These are phyloP conservation scores for Amiota minor DNA, from an alignment of 2,888 invertebrate genomes.

Conservation along the genomic window DNA sequence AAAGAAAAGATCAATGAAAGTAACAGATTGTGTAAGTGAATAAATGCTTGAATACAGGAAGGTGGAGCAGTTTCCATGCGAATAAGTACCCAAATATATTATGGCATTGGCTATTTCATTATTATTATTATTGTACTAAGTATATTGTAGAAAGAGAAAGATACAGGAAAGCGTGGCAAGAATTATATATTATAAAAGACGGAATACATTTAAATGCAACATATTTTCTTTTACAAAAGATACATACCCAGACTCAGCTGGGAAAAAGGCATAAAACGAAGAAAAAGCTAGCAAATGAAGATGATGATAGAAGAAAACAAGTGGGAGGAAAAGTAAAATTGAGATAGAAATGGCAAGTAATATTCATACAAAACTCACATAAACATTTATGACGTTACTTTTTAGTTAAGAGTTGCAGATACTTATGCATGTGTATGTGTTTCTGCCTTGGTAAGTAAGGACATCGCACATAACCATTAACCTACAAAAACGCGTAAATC, in stretches of 20 bases:
- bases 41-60: background rate
- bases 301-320: background rate
- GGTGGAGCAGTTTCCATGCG: no score
- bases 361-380: constrained; percentile 54
- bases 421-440: constrained; percentile 3
- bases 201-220: constrained; percentile 17
- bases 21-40: background rate
- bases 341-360: constrained; percentile 34
- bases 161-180: background rate
- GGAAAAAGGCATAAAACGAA: constrained; percentile 12
- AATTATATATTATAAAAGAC: background rate
- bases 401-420: constrained; percentile 17
- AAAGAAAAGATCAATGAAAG: background rate
- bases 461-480: constrained; percentile 25
- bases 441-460: background rate
- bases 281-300: background rate
- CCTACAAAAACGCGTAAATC: constrained; percentile 41
- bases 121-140: background rate
- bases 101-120: constrained; percentile 7
- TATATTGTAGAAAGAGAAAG: background rate
- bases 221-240: background rate
- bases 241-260: constrained; percentile 9
- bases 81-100: background rate
- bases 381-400: constrained; percentile 58
- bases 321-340: constrained; percentile 38